Evolutionary conservation across 2,888 invertebrate species (phyloP).

Genomic region (Tiliacea citrago): DNA sequence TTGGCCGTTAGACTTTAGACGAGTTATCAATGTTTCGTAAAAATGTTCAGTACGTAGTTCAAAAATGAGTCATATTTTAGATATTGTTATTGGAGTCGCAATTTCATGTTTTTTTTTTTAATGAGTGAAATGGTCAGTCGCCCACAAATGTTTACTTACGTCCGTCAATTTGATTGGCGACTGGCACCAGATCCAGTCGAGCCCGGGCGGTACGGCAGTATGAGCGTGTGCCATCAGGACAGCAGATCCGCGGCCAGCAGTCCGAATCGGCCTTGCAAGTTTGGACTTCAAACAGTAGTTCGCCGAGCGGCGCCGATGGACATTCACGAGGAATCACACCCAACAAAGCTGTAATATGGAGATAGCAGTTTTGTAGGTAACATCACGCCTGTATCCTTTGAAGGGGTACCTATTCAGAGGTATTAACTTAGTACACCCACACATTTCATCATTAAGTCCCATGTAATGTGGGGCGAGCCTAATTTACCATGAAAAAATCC

Average conservation of each 20-base stretch:
- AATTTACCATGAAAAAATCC: too few species aligned
- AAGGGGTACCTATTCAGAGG: background rate
- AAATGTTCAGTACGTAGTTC: too few species aligned
- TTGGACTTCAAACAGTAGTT: constrained; percentile 93
- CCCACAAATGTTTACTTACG: constrained; percentile 84
- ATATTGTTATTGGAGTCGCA: background rate
- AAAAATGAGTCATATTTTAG: background rate
- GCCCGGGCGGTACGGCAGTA: constrained; percentile 94
- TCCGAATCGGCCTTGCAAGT: constrained; percentile 93
- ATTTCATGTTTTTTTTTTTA: background rate
- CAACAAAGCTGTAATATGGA: constrained; percentile 90
- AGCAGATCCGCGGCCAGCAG: constrained; percentile 94
- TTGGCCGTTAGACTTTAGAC: too few species aligned
- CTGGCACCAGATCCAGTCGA: constrained; percentile 92
- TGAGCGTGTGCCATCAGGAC: constrained; percentile 92
- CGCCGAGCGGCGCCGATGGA: constrained; percentile 92
- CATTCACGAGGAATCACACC: constrained; percentile 94
- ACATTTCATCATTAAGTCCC: background rate
- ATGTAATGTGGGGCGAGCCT: background rate
- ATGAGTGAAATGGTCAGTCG: background rate
- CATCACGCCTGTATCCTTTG: background rate
- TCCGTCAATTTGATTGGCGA: constrained; percentile 91
- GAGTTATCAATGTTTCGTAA: too few species aligned
- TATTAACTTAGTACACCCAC: background rate
- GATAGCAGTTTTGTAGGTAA: background rate